Conservation (phyloP, 2,797 vertebrate genomes). For the Anabacerthia variegaticeps region DNA sequence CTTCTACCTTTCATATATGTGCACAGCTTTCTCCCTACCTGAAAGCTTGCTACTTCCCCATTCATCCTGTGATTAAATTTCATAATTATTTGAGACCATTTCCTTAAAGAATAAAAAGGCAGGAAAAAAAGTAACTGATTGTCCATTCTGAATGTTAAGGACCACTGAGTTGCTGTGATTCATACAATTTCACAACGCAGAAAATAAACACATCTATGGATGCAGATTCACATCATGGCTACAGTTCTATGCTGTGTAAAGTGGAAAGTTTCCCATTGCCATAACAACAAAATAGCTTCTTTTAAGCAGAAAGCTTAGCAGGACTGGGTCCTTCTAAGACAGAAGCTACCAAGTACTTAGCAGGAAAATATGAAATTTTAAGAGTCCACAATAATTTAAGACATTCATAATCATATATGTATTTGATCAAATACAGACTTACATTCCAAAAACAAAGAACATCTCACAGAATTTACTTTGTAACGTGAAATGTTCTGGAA, state of each 20-base stretch:
- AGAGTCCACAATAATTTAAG: neutral
- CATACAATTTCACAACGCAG: neutral
- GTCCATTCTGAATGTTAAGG: neutral
- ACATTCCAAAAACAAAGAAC: neutral
- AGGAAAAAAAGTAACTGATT: neutral
- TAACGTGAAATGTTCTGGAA: neutral
- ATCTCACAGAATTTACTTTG: neutral
- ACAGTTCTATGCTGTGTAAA: neutral
- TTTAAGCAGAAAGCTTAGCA: neutral
- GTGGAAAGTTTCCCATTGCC: constrained; percentile 16
- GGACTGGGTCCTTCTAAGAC: neutral
- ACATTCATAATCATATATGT: neutral
- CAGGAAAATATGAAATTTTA: neutral
- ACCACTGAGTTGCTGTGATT: neutral
- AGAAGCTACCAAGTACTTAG: neutral
- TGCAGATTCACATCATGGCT: neutral
- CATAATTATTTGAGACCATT: neutral
- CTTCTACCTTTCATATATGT: neutral
- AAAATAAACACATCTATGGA: neutral
- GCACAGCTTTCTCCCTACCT: neutral
- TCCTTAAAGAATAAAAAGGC: neutral
- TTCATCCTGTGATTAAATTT: neutral
- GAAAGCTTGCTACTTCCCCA: neutral
- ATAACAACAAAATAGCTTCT: constrained; percentile 13
- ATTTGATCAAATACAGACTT: neutral